Conservation (phyloP, 2,113 vertebrate species). For the Lepus europaeus region DNA sequence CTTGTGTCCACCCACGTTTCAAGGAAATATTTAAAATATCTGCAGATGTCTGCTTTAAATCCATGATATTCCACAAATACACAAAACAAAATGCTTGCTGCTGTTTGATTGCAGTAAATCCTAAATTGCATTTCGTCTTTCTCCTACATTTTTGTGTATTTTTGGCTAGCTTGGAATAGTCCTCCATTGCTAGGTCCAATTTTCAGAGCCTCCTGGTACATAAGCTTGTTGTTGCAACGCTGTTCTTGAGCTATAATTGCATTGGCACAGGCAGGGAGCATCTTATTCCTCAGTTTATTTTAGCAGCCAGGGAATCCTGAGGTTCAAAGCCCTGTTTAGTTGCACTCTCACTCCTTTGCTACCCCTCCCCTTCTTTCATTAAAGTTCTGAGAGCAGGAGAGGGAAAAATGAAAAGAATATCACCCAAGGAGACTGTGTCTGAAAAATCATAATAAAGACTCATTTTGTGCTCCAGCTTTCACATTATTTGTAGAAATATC, state of each 20-base stretch:
- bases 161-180: neutral
- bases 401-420: constrained; percentile 19
- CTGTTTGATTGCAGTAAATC: neutral
- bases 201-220: neutral
- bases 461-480: constrained; percentile 38
- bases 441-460: constrained; percentile 46
- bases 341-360: neutral
- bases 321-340: neutral
- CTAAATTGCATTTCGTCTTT: neutral
- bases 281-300: neutral
- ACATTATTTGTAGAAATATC: constrained; percentile 60
- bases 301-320: neutral
- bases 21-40: neutral
- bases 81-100: neutral
- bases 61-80: neutral
- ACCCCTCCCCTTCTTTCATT: neutral
- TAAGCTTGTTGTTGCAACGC: neutral
- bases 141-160: neutral
- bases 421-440: constrained; percentile 15
- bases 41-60: neutral
- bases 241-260: neutral
- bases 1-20: neutral
- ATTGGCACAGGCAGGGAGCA: neutral
- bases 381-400: neutral
- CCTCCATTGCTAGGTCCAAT: neutral